phyloP scores from a whole-genome alignment of 2,113 vertebrate species.

The Phoenicopterus ruber region DNA sequence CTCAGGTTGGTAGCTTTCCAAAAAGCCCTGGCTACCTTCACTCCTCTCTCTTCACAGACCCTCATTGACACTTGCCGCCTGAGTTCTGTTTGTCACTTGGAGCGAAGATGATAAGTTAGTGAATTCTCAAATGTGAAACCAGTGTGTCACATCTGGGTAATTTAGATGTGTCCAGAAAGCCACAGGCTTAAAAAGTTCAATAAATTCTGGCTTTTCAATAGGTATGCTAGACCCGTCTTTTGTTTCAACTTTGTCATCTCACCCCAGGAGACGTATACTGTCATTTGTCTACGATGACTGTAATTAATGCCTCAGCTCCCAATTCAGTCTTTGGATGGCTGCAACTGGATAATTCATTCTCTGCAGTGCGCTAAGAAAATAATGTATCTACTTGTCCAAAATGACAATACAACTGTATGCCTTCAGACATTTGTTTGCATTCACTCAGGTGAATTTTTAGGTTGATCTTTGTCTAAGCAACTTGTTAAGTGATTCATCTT shows the following conservation, averaged over 20 bases:
- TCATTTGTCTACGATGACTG: background rate
- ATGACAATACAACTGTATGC: background rate
- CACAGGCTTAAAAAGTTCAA: background rate
- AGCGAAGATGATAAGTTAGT: background rate
- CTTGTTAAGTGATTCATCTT: background rate
- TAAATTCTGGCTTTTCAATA: background rate
- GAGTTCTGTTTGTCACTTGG: background rate
- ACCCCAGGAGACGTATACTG: background rate
- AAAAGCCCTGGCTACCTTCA: background rate
- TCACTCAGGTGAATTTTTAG: slow-evolving; percentile 6
- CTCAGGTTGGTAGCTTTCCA: background rate
- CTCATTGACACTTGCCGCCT: background rate
- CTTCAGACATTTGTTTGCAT: background rate
- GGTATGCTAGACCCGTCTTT: background rate
- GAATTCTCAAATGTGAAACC: background rate
- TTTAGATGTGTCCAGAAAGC: background rate
- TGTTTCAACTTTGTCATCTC: background rate
- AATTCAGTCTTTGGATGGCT: background rate
- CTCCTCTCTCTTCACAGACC: background rate
- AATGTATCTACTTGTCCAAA: background rate
- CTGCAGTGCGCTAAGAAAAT: background rate
- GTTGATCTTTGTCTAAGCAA: background rate
- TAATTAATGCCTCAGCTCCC: slow-evolving; percentile 9
- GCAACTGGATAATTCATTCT: background rate
- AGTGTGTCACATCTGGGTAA: background rate